Evolutionary conservation across 1,140 invertebrate species (phyloP), one percentile per base, ranked within the genome.

Genomic region (Procambarus virginalis): DNA sequence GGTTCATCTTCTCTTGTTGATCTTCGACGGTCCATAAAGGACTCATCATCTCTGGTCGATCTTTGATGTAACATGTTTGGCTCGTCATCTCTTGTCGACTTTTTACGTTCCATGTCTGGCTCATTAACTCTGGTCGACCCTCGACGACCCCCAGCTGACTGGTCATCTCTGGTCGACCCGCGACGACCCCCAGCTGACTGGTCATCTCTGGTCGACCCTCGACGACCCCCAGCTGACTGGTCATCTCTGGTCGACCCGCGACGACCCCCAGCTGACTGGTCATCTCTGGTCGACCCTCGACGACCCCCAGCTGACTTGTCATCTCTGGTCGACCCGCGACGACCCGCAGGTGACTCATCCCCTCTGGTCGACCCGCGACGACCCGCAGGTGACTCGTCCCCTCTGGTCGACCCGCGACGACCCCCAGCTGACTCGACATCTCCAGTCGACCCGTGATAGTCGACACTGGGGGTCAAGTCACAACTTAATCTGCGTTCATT

Each of bases 151-250:
- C 20, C 20, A 6, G 20, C 20, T 48, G 51, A 46, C 49, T 10
- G 10, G 10, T 75, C 51, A 5, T 48, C 45, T 55, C 22, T 84
- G 17, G 70, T 55, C n/a, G 83, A 84, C 34, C 49, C 2, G 20
- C 49, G 51, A n/a, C 83, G 45, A 51, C 45, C 48, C 12, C 58
- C 46, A 51, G 73, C n/a, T 51, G 34, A 46, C n/a, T 84, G 48
- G 20, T 84, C 68, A 1, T 49, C 83, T 60, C 73, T 85, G 49
- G 51, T 58, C 22, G 84, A 85, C 58, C 73, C 58, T 20, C 80
- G n/a, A 46, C 68, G 80, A 10, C 17, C 48, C n/a, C 34, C 46
- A 12, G n/a, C 8, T 49, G 6, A 17, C 0, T 58, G 17, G 1
- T 73, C 68, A 2, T 79, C n/a, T 68, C 77, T 70, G 12, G 58